A percentile compares a stretch with the other conserved stretches of the same genome.
These are phyloP conservation scores for Cartodere bifasciata DNA, from an alignment of 2,888 invertebrate genomes.

Conservation along the genomic window DNA sequence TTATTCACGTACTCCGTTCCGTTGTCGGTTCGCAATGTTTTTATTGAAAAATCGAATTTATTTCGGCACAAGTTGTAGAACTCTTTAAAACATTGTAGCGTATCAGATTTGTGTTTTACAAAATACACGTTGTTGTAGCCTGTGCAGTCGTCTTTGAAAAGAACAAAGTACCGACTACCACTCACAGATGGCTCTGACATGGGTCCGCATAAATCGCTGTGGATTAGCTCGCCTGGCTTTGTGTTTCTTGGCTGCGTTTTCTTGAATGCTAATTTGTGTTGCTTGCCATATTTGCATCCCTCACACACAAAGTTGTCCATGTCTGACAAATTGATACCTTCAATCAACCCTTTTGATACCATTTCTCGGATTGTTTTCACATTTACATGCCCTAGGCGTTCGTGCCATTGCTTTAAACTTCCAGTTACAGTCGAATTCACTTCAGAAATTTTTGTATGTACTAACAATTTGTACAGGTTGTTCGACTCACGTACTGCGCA, in stretches of 20 bases:
- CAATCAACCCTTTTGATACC: slow-evolving; percentile 5
- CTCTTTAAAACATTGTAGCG: slow-evolving; percentile 10
- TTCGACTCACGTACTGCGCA: no score
- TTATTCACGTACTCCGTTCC: slow-evolving; percentile 13
- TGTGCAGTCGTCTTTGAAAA: slow-evolving; percentile 12
- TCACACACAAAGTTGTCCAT: slow-evolving; percentile 14
- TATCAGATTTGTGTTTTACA: slow-evolving; percentile 12
- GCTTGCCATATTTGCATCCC: slow-evolving; percentile 14
- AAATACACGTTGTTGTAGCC: slow-evolving; percentile 12
- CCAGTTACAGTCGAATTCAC: neutral
- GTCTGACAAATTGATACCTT: slow-evolving; percentile 6
- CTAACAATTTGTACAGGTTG: no score
- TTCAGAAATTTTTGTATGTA: neutral
- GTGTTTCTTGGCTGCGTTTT: slow-evolving; percentile 5
- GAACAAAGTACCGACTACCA: slow-evolving; percentile 12
- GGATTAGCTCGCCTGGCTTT: slow-evolving; percentile 13
- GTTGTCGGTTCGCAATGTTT: slow-evolving; percentile 11
- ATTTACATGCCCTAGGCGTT: slow-evolving; percentile 4
- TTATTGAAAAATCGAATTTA: slow-evolving; percentile 11
- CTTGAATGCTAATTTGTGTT: slow-evolving; percentile 12
- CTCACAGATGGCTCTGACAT: slow-evolving; percentile 11
- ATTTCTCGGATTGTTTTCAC: slow-evolving; percentile 9
- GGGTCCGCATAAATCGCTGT: slow-evolving; percentile 14
- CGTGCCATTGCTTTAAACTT: slow-evolving; percentile 3
- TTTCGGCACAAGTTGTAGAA: slow-evolving; percentile 11